Evolutionary conservation across 2,797 vertebrate genomes (phyloP).

Genomic region (Xerus rutilus): DNA sequence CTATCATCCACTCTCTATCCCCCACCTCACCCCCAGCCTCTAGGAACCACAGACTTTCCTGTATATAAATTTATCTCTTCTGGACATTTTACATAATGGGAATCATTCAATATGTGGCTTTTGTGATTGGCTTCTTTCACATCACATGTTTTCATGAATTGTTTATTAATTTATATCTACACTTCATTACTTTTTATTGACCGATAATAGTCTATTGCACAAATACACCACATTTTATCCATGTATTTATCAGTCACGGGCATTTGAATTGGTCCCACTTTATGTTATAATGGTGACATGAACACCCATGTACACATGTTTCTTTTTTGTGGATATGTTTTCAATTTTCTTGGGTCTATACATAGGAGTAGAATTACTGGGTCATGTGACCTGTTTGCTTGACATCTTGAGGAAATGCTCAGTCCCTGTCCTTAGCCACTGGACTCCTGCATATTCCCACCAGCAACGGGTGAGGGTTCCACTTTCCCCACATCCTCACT

Average conservation of each 20-base stretch:
- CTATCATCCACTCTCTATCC: neutral
- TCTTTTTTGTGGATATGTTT: neutral
- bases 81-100: neutral
- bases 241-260: neutral
- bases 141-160: conserved; percentile 9
- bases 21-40: neutral
- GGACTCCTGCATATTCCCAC: neutral
- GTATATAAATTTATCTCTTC: neutral
- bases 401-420: neutral
- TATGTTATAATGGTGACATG: neutral
- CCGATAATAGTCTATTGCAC: neutral
- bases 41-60: neutral
- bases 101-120: neutral
- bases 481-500: neutral
- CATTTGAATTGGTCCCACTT: neutral
- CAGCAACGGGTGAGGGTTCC: neutral
- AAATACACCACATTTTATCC: neutral
- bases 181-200: neutral
- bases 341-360: neutral
- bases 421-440: neutral
- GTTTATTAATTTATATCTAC: neutral
- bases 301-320: neutral
- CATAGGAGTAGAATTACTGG: neutral
- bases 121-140: conserved; percentile 9
- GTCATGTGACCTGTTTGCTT: neutral